phyloP scores from a whole-genome alignment of 1,140 invertebrate species.

The Psilanteris sp. region DNA sequence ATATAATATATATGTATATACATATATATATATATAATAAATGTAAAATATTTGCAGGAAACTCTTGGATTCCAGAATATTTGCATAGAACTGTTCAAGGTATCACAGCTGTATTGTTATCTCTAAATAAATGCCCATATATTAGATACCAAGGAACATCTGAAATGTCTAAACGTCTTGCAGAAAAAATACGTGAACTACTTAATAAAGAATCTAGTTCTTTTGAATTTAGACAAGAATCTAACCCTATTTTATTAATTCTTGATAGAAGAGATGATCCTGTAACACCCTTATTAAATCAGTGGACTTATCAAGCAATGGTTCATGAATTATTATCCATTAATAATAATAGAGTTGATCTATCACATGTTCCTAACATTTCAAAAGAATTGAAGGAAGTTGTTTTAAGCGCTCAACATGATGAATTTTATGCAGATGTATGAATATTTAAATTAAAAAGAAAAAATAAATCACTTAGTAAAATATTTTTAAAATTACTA shows the following conservation, averaged over 20 bases:
- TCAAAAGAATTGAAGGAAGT: conserved; percentile 96
- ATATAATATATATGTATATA: too few species aligned
- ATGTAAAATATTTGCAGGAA: too few species aligned
- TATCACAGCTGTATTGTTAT: conserved; percentile 91
- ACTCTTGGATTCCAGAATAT: conserved; percentile 87
- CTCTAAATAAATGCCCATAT: conserved; percentile 93
- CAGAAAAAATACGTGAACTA: conserved; percentile 90
- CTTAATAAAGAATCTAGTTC: conserved; percentile 92
- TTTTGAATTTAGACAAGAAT: conserved; percentile 90
- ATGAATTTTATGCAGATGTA: conserved; percentile 97
- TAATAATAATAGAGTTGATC: conserved; percentile 95
- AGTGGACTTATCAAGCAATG: conserved; percentile 99
- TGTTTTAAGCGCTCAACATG: conserved; percentile 95
- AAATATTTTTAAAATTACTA: conserved; percentile 16
- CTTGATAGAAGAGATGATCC: conserved; percentile 96
- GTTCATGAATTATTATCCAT: conserved; percentile 98
- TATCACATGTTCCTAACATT: conserved; percentile 89
- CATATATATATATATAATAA: too few species aligned
- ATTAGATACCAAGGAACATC: conserved; percentile 96
- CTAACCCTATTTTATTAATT: conserved; percentile 90
- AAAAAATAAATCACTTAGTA: too few species aligned
- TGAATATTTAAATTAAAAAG: conserved; percentile 49
- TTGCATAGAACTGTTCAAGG: conserved; percentile 91
- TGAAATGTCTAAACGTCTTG: conserved; percentile 90
- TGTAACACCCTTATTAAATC: conserved; percentile 97